Base-by-base conservation (phyloP, 2,113 vertebrate species). In the Raja brachyura region DNA sequence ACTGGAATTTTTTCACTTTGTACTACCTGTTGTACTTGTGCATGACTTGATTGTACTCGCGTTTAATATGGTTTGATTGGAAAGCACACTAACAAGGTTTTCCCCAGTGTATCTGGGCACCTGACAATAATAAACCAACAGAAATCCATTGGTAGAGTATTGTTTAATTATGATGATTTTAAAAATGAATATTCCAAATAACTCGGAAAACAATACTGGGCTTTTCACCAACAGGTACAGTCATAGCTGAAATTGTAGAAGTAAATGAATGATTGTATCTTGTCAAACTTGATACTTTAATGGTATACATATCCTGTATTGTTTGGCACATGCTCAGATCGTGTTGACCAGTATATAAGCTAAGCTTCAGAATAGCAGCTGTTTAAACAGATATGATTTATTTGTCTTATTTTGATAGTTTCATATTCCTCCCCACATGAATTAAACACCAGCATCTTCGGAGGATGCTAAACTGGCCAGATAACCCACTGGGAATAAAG, bases 311-410 rank as follows among this genome's bases (percentile, higher is more conserved):
- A 92, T 92, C 90, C 90, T 48, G 90, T 92, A 92, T 92, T 92
- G 73, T 92, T 73, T 92, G 68, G 33, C 90, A 92, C 33, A 92
- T 92, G 66, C 28, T 74, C 90, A 54, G 33, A 94, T 77, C 39
- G 70, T 93, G 63, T 86, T 93, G 90, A 93, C 68, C 92, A 88
- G 78, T 79, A 93, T 77, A 78, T 70, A 90, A 78, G 78, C 59
- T 33, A 93, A 93, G 93, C 79, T 92, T 39, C 81, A 93, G 56
- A 85, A 78, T 31, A 74, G 79, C 93, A 94, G 93, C 93, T 94
- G 93, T 94, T 93, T 85, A 93, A 94, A 94, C 93, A 94, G 93
- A 93, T 92, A 92, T 93, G 81, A 93, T 90, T 93, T 93, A 94
- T 88, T 93, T 93, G 93, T 93, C 90, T 93, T 93, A 93, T 92